phyloP scores from a whole-genome alignment of 2,113 vertebrate genomes.

The Hydropotes inermis region DNA sequence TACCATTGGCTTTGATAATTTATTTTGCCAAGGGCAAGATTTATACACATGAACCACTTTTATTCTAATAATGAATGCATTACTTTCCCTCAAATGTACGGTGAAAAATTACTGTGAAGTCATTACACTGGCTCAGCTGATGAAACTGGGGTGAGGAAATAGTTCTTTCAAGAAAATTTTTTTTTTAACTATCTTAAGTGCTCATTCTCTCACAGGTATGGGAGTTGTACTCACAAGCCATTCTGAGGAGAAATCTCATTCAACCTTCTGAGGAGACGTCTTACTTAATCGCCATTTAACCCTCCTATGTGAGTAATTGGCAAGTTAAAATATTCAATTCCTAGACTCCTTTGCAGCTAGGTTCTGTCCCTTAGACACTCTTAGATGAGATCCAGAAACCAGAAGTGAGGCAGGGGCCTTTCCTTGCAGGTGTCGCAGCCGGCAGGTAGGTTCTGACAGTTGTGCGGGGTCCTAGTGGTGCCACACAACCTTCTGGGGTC shows the following conservation, averaged over 20 bases:
- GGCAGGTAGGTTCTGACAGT: no score
- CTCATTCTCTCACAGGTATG: not conserved
- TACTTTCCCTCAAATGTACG: slow-evolving; percentile 52
- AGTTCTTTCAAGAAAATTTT: not conserved
- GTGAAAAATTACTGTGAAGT: slow-evolving; percentile 54
- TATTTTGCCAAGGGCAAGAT: slow-evolving; percentile 61
- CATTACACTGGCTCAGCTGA: slow-evolving; percentile 38
- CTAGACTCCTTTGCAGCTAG: slow-evolving; percentile 40
- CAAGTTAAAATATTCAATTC: not conserved
- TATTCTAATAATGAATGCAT: slow-evolving; percentile 63
- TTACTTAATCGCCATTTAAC: not conserved
- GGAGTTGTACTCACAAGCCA: not conserved
- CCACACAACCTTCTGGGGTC: not conserved
- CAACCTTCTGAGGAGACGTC: not conserved
- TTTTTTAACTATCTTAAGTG: not conserved
- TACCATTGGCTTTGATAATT: slow-evolving; percentile 56
- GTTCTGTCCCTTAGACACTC: not conserved
- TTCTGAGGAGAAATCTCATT: not conserved
- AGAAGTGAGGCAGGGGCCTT: not conserved
- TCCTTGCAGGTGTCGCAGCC: not conserved
- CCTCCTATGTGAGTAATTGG: not conserved
- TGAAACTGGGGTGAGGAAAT: not conserved
- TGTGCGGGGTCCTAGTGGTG: not conserved
- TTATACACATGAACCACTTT: slow-evolving; percentile 52
- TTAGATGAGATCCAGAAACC: not conserved